Base-by-base conservation (phyloP, 2,888 invertebrate species). In the Exocentrus adspersus region DNA sequence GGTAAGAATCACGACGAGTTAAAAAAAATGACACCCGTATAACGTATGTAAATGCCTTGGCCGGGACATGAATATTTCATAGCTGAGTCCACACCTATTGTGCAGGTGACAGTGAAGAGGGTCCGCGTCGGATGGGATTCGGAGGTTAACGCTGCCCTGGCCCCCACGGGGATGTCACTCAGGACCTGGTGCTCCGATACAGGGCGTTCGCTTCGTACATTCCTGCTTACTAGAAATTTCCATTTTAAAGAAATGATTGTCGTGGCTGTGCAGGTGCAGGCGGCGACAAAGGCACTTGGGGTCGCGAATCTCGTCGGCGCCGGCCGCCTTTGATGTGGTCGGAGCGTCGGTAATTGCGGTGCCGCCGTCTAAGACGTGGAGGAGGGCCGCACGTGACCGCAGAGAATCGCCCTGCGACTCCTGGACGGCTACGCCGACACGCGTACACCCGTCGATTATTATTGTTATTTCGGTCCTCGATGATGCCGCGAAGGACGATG, bases 31-130 rank as follows among this genome's bases (percentile, higher is more conserved):
- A 43, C 62, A 62, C 56, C 24, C 43, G 28, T 54, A n/a, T n/a
- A 43, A 30, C 46, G 60, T 58, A 67, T 64, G 62, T 52, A 67
- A 64, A 64, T 67, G 59, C 52, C 28, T 30, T 17, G 64, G 57
- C 64, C 60, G 32, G 60, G 51, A 60, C 76, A 79, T 79, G 79
- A 79, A 81, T 81, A 80, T 79, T 79, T 80, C 78, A 79, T 79
- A 77, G 72, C 72, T 72, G 72, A 79, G 79, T 81, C 80, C 75
- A 76, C 80, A 80, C 79, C 79, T 80, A 79, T 80, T 81, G 78
- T 80, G 70, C 70, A 67, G 66, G 72, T 79, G 80, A 79, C 80
- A 78, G 73, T 80, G 80, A 80, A 78, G 75, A 80, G 79, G 80
- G 80, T 80, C 74, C 77, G 70, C 68, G 73, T 75, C 77, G 76